Conservation (phyloP, 2,113 vertebrate species). For the Alectura lathami region DNA sequence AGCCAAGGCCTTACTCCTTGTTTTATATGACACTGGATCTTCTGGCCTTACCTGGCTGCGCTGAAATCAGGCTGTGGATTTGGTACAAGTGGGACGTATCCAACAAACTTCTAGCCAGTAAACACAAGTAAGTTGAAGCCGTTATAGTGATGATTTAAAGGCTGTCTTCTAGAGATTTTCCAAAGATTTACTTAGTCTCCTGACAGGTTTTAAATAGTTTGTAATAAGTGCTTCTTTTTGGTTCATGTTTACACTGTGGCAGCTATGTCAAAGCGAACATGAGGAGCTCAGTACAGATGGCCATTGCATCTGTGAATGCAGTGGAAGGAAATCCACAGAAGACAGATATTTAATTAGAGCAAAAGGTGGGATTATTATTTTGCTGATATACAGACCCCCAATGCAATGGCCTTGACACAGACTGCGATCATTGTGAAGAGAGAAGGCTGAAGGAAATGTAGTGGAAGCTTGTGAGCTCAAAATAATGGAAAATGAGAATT, state of each 20-base stretch:
- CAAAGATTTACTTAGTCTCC: neutral
- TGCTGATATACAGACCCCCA: neutral
- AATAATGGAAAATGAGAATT: neutral
- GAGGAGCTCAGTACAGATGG: slow-evolving; percentile 24
- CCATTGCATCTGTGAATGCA: slow-evolving; percentile 12
- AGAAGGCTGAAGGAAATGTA: neutral
- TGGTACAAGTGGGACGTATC: neutral
- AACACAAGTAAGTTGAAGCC: neutral
- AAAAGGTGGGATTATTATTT: slow-evolving; percentile 23
- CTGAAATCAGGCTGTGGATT: neutral
- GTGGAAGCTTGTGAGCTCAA: neutral
- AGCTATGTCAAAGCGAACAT: slow-evolving; percentile 1
- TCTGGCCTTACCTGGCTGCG: neutral
- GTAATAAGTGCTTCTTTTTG: neutral
- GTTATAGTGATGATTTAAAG: neutral
- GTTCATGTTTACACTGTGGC: neutral
- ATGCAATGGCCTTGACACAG: neutral
- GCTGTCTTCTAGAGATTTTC: neutral
- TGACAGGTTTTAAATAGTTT: neutral
- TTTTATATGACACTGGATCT: rapidly evolving
- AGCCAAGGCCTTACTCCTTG: neutral
- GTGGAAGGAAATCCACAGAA: neutral
- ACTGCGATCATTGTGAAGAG: neutral
- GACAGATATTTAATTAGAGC: slow-evolving; percentile 20
- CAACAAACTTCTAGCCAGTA: neutral